Evolutionary conservation across 2,113 vertebrate genomes (phyloP).

Genomic region (Ornithorhynchus anatinus): DNA sequence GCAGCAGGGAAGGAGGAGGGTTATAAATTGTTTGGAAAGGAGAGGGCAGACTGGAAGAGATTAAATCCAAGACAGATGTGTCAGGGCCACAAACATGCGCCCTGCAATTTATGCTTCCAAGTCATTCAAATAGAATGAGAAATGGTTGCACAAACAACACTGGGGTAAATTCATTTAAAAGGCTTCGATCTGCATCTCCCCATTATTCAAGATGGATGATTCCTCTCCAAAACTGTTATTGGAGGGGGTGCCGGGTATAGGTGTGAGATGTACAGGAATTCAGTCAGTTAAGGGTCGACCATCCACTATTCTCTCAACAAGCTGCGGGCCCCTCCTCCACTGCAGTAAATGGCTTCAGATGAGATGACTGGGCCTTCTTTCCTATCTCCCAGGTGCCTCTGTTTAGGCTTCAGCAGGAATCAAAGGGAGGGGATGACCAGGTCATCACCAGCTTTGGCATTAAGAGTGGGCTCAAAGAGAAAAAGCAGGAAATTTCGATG

Average conservation of each 20-base stretch:
- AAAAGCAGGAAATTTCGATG: conserved; percentile 11
- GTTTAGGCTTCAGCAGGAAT: background rate
- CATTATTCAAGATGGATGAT: conserved; percentile 26
- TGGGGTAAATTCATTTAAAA: conserved; percentile 52
- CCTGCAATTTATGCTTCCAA: conserved; percentile 28
- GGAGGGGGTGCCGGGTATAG: background rate
- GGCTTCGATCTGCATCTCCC: too few relatives aligned
- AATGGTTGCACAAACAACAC: conserved; percentile 56
- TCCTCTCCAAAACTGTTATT: conserved; percentile 36
- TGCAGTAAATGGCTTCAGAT: conserved; percentile 10
- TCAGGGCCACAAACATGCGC: background rate
- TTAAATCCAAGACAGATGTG: conserved; percentile 7
- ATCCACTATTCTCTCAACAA: conserved; percentile 34
- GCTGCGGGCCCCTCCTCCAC: background rate
- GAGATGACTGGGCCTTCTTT: background rate
- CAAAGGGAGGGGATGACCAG: conserved; percentile 18
- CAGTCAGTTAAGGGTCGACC: conserved; percentile 31
- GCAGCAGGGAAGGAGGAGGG: background rate
- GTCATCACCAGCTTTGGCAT: background rate
- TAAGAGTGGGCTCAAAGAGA: conserved; percentile 29
- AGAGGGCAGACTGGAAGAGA: conserved; percentile 1
- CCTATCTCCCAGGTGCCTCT: too few relatives aligned
- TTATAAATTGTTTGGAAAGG: conserved; percentile 8
- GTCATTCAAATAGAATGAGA: conserved; percentile 36
- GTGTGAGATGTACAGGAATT: conserved; percentile 11